Base-by-base conservation (phyloP, 2,113 vertebrate genomes). In the Reinhardtius hippoglossoides region DNA sequence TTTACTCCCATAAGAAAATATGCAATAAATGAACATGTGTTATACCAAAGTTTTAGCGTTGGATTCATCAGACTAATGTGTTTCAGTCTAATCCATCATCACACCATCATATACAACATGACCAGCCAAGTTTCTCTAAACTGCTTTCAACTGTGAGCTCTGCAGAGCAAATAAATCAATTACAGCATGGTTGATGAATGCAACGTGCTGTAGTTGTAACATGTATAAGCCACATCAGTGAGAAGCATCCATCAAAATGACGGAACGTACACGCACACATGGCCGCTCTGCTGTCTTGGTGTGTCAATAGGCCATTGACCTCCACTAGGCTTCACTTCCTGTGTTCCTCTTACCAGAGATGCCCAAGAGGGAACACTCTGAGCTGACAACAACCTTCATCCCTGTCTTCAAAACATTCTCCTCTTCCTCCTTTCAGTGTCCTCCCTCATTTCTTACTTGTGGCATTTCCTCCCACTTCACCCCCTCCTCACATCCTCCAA, bases 271-370 rank as follows among this genome's bases (percentile, higher is more conserved):
- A 71, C 44, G 82, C 61, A 82, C 61, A 84, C 78, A 71, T 54
- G 62, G 65, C 40, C 20, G 8, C 48, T 60, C 81, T 77, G 48
- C 80, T 84, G 84, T 87, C 82, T 76, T 58, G 58, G 50, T 52
- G 74, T 86, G 80, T 84, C 80, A 83, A 83, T 78, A 78, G 81
- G 87, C 82, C 80, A 2, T 69, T 91, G 89, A 90, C 89, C 89
- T 91, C 72, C 70, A 69, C 67, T 35, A 78, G 84, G 76, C 80
- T 83, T 78, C 57, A 59, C 83, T 89, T 92, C 88, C 90, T 88
- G 86, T 79, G 71, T 80, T 74, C 67, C 74, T 52, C 66, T 82
- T 78, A 27, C 48, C n/a, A 35, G 23, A 73, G 44, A 31, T 31
- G 77, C 70, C 77, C 89, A 64, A 35, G 69, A 87, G 81, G 46